Evolutionary conservation across 2,888 invertebrate genomes (phyloP).

Genomic region (Caenorhabditis auriculariae): DNA sequence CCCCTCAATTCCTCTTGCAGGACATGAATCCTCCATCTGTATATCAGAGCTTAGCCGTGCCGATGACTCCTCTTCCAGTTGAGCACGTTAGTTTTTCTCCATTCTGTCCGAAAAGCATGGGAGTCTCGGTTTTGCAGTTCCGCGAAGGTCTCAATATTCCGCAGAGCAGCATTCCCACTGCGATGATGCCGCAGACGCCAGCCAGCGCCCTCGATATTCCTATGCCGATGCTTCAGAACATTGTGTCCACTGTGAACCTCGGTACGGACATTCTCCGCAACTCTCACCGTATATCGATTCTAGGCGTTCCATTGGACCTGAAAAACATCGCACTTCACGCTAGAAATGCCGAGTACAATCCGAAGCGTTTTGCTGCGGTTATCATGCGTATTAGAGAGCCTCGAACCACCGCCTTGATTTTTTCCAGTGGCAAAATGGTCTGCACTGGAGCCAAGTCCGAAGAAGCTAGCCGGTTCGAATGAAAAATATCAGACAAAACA

Average conservation of each 20-base stretch:
- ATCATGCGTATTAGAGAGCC: constrained; percentile 89
- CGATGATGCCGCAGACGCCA: constrained; percentile 48
- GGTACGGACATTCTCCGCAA: constrained; percentile 63
- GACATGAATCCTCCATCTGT: constrained; percentile 38
- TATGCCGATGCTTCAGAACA: constrained; percentile 71
- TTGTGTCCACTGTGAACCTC: constrained; percentile 95
- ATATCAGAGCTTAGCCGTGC: constrained; percentile 38
- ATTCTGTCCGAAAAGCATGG: neutral
- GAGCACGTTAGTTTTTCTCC: constrained; percentile 10
- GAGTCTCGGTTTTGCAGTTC: too few relatives aligned
- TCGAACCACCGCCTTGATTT: constrained; percentile 79
- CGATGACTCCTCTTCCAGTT: constrained; percentile 59
- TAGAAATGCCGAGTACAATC: constrained; percentile 97
- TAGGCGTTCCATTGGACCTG: constrained; percentile 84
- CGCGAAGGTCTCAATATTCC: too few relatives aligned
- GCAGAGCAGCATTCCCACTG: constrained; percentile 26
- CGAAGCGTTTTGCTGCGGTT: constrained; percentile 96
- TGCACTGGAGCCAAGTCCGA: constrained; percentile 85
- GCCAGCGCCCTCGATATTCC: constrained; percentile 54
- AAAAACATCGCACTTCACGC: constrained; percentile 96
- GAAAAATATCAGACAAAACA: neutral
- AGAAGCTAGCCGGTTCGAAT: constrained; percentile 68
- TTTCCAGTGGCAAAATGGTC: constrained; percentile 84
- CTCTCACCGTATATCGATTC: neutral
- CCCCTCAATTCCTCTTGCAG: constrained; percentile 8